Evolutionary conservation across 2,888 invertebrate genomes (phyloP).

Genomic region (Heteropelma amictum): DNA sequence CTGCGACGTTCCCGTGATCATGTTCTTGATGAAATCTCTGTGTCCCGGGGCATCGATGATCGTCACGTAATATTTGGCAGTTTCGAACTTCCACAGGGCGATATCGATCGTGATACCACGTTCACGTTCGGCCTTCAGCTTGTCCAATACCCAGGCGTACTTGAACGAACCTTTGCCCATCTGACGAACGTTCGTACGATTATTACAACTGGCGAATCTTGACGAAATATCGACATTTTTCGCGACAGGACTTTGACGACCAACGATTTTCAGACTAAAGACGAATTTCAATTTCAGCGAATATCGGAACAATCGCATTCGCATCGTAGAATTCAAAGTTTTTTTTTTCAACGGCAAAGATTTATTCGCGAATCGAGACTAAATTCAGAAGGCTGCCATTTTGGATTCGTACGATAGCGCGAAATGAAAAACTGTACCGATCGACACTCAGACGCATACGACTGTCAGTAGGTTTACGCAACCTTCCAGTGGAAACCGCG

Average conservation of each 20-base stretch:
- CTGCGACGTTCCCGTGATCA: constrained; percentile 98
- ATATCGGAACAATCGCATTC: no score
- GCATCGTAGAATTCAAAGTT: no score
- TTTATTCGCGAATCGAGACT: no score
- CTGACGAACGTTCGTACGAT: background rate
- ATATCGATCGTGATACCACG: constrained; percentile 99
- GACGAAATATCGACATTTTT: background rate
- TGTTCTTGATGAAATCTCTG: constrained; percentile 99
- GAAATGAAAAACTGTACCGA: no score
- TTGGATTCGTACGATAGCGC: no score
- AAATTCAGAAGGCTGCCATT: no score
- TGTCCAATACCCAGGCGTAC: constrained; percentile 99
- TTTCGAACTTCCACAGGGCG: constrained; percentile 99
- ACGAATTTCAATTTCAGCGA: no score
- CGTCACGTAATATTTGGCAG: constrained; percentile 96
- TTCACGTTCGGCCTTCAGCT: constrained; percentile 99
- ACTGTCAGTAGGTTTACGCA: constrained; percentile 48
- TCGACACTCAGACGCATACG: constrained; percentile 48
- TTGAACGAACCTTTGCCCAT: constrained; percentile 99
- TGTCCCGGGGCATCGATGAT: constrained; percentile 99
- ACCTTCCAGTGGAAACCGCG: constrained; percentile 68
- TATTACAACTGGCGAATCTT: no score
- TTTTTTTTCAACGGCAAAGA: no score
- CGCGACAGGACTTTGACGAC: background rate
- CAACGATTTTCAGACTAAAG: no score